Evolutionary conservation across 2,113 vertebrate species (phyloP), one percentile per base, ranked within the genome.

Genomic region (Terrapene triunguis): DNA sequence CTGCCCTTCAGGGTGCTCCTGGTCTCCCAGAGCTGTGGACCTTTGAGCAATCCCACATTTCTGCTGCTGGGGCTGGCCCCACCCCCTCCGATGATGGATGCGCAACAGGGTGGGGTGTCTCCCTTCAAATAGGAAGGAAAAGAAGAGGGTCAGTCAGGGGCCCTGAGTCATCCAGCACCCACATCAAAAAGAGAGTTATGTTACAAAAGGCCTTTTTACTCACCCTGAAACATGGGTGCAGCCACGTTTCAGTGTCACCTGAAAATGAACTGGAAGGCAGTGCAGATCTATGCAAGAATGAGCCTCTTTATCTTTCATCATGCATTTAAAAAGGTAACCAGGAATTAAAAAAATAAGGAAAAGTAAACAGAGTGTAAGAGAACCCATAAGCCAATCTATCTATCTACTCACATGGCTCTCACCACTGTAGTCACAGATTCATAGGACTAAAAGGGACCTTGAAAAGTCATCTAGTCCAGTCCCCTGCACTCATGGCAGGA

Each of bases 211-310:
- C 53, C 53, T 80, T 89, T 48, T 76, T 16, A 5, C 76, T 83
- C 55, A 82, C 80, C 80, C 69, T 80, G 80, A 17, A 32, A 92
- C 85, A 80, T 24, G 82, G 87, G 80, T 65, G 87, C 57, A 65
- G 92, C 88, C 80, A 50, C 82, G 79, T 10, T 88, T 84, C 92
- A 95, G 88, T 55, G 21, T 48, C 29, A 90, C 87, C 85, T 89
- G 65, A 44, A 89, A 72, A 81, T 22, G 54, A 47, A 92, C 54
- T 55, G 54, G 84, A 54, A 44, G 79, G 19, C 82, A 94, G 87
- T 78, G 91, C 87, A 86, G 79, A 78, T 59, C 89, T 55, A 55
- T 24, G 54, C 54, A 55, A 55, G 22, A 8, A 35, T 27, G 74
- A 87, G 74, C 87, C 74, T 53, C 89, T 92, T 22, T 53, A 47